These are phyloP conservation scores for Leucoptera coffeella DNA, from an alignment of 2,888 invertebrate species.

Conservation along the genomic window DNA sequence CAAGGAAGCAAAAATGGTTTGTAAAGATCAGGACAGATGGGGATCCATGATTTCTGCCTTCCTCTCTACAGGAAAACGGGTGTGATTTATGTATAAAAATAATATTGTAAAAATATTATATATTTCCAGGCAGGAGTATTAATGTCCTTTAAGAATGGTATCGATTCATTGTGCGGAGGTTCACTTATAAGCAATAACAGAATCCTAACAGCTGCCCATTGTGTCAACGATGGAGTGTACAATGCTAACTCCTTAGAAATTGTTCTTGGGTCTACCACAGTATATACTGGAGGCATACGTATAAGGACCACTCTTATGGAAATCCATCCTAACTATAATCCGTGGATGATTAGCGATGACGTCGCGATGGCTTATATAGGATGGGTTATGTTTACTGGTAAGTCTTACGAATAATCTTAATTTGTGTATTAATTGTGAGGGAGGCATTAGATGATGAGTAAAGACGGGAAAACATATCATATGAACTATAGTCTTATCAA, in stretches of 20 bases:
- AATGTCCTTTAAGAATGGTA: not conserved
- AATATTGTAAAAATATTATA: not conserved
- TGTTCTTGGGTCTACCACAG: conserved; percentile 18
- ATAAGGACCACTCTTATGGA: conserved; percentile 10
- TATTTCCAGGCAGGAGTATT: conserved; percentile 1
- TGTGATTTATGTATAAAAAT: no score
- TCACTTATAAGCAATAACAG: conserved; percentile 12
- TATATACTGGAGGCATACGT: conserved; percentile 7
- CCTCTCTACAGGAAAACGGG: no score
- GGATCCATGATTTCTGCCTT: no score
- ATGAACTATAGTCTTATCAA: not conserved
- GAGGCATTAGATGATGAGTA: not conserved
- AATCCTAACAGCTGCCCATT: conserved; percentile 20
- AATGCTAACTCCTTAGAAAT: conserved; percentile 14
- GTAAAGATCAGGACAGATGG: no score
- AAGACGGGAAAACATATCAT: not conserved
- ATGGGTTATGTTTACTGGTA: conserved; percentile 7
- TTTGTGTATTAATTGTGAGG: not conserved
- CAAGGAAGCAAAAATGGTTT: no score
- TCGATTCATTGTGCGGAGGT: conserved; percentile 19
- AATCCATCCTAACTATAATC: conserved; percentile 13
- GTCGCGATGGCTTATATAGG: conserved; percentile 13
- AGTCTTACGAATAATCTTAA: conserved; percentile 5
- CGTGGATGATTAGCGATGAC: conserved; percentile 10
- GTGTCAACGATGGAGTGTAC: conserved; percentile 13